Percentiles rank a stretch among this genome's conserved stretches.
phyloP scores from a whole-genome alignment of 2,113 vertebrate genomes.

The Oenanthe melanoleuca region DNA sequence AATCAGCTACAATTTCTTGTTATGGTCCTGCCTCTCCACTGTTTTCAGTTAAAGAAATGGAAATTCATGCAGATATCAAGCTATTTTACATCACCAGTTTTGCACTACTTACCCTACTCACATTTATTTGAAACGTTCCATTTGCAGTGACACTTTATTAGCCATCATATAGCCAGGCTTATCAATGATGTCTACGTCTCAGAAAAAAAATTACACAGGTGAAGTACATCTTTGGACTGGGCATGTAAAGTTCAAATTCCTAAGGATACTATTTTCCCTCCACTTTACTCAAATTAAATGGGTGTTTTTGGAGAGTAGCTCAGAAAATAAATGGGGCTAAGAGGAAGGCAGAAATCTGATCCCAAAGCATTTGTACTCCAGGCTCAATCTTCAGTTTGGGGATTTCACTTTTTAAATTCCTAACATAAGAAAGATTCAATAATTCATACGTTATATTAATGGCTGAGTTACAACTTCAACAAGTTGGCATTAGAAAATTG shows the following conservation, averaged over 20 bases:
- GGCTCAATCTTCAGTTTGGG: conserved; percentile 36
- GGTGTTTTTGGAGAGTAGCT: background rate
- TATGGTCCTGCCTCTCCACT: background rate
- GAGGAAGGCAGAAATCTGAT: background rate
- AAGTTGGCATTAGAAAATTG: conserved; percentile 81
- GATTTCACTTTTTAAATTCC: background rate
- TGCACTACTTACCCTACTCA: background rate
- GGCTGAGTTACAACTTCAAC: conserved; percentile 78
- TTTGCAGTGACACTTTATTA: background rate
- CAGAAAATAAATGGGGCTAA: background rate
- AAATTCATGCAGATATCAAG: background rate
- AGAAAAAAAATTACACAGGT: background rate
- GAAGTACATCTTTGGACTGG: background rate
- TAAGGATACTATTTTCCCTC: background rate
- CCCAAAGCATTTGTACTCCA: conserved; percentile 19
- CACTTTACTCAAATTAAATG: background rate
- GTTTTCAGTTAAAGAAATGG: background rate
- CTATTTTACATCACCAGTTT: background rate
- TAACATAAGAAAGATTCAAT: conserved; percentile 73
- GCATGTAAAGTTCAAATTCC: background rate
- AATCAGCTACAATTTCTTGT: background rate
- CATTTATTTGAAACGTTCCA: background rate
- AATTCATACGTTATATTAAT: conserved; percentile 77
- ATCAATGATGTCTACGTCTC: background rate
- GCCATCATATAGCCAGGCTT: background rate